Conservation (phyloP, 1,140 invertebrate species). For the Ptiloglossa arizonensis region DNA sequence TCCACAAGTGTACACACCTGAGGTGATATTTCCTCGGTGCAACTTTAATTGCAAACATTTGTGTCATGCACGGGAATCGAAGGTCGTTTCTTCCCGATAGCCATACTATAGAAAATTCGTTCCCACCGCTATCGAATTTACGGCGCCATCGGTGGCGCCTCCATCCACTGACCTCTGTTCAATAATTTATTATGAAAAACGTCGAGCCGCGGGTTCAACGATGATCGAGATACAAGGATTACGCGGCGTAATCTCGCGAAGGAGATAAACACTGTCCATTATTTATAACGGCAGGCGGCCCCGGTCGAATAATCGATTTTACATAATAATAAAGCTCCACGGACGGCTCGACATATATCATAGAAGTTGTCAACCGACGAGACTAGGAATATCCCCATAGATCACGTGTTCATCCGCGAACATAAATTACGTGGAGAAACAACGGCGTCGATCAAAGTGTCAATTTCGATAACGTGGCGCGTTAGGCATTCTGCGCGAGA, state of each 20-base stretch:
- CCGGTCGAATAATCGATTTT: conserved; percentile 38
- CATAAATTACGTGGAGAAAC: conserved; percentile 24
- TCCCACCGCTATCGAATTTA: background rate
- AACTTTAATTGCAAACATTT: too few species aligned
- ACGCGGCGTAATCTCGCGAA: conserved; percentile 29
- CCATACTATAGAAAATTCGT: too few species aligned
- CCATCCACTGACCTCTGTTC: too few species aligned
- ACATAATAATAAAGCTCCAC: conserved; percentile 42
- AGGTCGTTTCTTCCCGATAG: too few species aligned
- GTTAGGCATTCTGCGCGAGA: background rate
- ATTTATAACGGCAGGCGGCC: conserved; percentile 14
- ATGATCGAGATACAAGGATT: conserved; percentile 36
- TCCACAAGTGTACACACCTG: too few species aligned
- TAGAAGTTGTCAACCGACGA: conserved; percentile 19
- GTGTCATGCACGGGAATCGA: too few species aligned
- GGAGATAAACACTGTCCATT: conserved; percentile 27
- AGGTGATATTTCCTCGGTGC: too few species aligned
- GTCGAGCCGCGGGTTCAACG: conserved; percentile 8
- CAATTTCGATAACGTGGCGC: conserved; percentile 20
- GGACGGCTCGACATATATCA: conserved; percentile 1
- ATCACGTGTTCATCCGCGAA: background rate
- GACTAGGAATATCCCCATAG: conserved; percentile 13
- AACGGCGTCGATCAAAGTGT: background rate
- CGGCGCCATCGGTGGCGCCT: background rate
- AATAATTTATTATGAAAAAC: conserved; percentile 17